Evolutionary conservation across 2,113 vertebrate species (phyloP).

Genomic region (Columba janthina): DNA sequence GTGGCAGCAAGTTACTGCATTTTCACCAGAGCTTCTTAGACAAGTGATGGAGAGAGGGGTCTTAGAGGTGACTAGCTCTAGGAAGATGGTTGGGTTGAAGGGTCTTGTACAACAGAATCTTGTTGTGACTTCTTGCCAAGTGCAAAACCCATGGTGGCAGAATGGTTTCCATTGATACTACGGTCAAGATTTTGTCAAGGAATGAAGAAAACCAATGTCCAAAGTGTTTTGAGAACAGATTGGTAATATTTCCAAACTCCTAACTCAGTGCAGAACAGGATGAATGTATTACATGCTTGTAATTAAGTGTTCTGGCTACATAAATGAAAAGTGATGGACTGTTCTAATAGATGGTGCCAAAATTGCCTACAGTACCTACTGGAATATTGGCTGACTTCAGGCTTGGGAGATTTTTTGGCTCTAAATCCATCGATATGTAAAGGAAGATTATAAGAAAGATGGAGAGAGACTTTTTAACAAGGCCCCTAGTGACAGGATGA

Average conservation of each 20-base stretch:
- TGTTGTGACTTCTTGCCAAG: neutral
- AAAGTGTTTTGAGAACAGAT: neutral
- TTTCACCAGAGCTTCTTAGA: neutral
- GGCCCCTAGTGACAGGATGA: neutral
- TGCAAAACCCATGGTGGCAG: neutral
- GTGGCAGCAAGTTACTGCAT: rapidly evolving
- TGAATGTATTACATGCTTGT: neutral
- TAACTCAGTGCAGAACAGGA: neutral
- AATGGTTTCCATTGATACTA: neutral
- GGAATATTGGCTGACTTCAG: neutral
- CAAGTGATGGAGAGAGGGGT: neutral
- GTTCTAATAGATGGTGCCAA: neutral
- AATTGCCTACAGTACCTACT: neutral
- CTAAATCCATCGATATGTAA: neutral
- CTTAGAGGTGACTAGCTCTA: neutral
- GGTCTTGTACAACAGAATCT: neutral
- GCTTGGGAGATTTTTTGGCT: neutral
- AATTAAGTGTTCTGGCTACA: neutral
- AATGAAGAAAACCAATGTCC: neutral
- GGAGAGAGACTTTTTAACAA: neutral
- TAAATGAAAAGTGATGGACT: neutral
- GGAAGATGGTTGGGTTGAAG: neutral
- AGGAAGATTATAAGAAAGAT: neutral
- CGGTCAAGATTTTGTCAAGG: neutral
- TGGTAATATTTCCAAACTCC: neutral